Base-by-base conservation (phyloP, 2,113 vertebrate species). In the Pongo abelii region DNA sequence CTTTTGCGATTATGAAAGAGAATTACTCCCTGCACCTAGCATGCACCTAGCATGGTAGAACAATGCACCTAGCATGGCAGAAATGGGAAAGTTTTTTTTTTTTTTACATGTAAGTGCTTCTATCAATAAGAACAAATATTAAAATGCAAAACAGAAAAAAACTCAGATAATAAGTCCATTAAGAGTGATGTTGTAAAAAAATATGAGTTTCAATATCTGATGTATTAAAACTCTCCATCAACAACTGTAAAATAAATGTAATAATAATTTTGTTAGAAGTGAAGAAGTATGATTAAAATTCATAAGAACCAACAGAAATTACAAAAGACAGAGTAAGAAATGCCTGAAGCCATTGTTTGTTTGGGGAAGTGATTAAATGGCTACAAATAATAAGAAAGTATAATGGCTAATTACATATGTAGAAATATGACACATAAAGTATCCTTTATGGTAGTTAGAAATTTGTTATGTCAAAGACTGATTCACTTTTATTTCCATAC, bases 111-210 rank as follows among this genome's bases (percentile, higher is more conserved):
- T 87, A 92, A 84, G 55, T 81, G 35, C 50, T 69, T 95, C 38
- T 95, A 86, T 90, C 85, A 91, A 70, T 70, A 96, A 94, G 48
- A 92, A 30, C 35, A 93, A 90, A 95, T 97, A 96, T 84, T 94
- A 93, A 97, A 86, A 40, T 91, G 1, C 2, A 96, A 93, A 95
- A 87, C 23, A 79, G 22, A 61, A 87, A 94, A 72, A 32, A 75
- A 16, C 59, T 59, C 77, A 92, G 87, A 97, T 94, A 94, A 50
- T 91, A 96, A 97, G 32, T 81, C 13, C 38, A 96, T 84, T 91
- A 85, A 84, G 32, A 96, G 1, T n/a, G 25, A 57, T 78, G 9
- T 8, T 92, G 10, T 96, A 27, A 30, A 96, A 95, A 97, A 96
- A 84, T 32, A 78, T 84, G 17, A 96, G 35, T 96, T 95, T 93